These are phyloP conservation scores for Triplophysa tibetana DNA, from an alignment of 2,113 vertebrate species.

Conservation along the genomic window DNA sequence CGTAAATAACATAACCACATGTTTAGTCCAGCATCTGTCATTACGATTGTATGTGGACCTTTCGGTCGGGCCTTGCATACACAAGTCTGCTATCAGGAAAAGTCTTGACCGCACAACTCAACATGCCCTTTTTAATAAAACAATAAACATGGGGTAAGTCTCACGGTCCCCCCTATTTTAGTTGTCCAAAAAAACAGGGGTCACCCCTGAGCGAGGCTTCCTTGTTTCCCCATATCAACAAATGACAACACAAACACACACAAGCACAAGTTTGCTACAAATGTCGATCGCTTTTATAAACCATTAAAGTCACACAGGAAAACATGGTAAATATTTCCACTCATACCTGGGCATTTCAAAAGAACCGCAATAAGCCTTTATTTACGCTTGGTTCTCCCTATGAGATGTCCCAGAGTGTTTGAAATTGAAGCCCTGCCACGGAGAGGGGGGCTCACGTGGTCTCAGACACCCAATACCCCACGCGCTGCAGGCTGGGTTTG, in stretches of 20 bases:
- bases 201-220: conserved; percentile 46
- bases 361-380: conserved; percentile 64
- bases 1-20: conserved; percentile 9
- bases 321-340: conserved; percentile 31
- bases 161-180: conserved; percentile 56
- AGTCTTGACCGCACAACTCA: conserved; percentile 66
- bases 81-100: conserved; percentile 64
- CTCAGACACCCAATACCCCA: conserved; percentile 80
- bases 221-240: conserved; percentile 52
- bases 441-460: conserved; percentile 61
- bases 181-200: conserved; percentile 44
- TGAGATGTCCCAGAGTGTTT: conserved; percentile 71
- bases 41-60: background rate
- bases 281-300: conserved; percentile 8
- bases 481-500: conserved; percentile 73
- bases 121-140: conserved; percentile 75
- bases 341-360: conserved; percentile 52
- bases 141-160: conserved; percentile 72
- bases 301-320: background rate
- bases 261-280: conserved; percentile 24
- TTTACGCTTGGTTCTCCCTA: conserved; percentile 69
- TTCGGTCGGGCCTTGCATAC: conserved; percentile 30
- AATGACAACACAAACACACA: conserved; percentile 33
- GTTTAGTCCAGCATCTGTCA: conserved; percentile 12
- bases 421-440: conserved; percentile 72